Conservation (phyloP, 1,140 invertebrate species). For the Drosophila watanabei region DNA sequence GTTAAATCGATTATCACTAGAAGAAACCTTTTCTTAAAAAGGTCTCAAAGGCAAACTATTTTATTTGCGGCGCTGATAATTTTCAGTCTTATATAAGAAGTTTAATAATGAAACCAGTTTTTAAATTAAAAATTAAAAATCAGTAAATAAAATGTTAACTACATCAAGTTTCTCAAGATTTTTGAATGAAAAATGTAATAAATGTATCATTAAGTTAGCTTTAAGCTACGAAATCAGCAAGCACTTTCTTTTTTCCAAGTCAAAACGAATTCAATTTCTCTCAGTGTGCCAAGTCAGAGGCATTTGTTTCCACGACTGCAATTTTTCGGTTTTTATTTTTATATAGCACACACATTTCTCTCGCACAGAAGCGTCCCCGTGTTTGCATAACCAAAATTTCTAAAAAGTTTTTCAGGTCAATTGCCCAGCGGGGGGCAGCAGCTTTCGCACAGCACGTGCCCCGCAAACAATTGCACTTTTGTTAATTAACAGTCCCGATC, state of each 20-base stretch:
- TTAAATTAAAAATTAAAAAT: not conserved
- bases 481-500: constrained; percentile 13
- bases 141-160: not conserved
- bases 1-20: constrained; percentile 15
- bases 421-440: not conserved
- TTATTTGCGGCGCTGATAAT: not conserved
- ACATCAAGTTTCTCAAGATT: not conserved
- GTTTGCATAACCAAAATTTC: constrained; percentile 77
- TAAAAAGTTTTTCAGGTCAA: constrained; percentile 28
- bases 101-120: not conserved
- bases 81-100: not conserved
- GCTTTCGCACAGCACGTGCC: constrained; percentile 27
- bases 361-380: constrained; percentile 20
- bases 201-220: not conserved
- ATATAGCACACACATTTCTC: constrained; percentile 34
- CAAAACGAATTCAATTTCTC: constrained; percentile 3
- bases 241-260: no score
- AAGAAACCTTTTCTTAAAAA: constrained; percentile 6
- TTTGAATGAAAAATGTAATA: not conserved
- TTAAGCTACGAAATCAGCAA: not conserved
- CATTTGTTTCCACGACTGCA: constrained; percentile 29
- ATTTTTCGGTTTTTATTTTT: constrained; percentile 22
- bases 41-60: not conserved
- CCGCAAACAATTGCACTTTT: not conserved
- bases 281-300: constrained; percentile 2